These are phyloP conservation scores for Drosophila athabasca DNA, from an alignment of 1,140 invertebrate species.

Conservation along the genomic window DNA sequence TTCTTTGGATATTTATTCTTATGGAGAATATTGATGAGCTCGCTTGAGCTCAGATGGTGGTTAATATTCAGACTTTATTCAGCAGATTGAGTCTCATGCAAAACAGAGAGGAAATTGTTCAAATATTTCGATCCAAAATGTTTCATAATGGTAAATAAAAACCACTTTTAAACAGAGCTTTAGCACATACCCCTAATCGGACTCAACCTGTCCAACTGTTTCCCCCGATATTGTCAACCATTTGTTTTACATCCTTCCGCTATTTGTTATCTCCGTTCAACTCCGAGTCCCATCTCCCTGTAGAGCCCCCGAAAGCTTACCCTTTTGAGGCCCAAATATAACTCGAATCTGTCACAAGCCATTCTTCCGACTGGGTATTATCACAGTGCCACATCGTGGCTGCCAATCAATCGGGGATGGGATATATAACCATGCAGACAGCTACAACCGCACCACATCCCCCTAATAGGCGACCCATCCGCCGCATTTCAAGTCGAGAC, in stretches of 20 bases:
- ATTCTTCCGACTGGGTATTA: slow-evolving; percentile 20
- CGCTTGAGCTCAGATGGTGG: no score
- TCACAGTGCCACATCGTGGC: slow-evolving; percentile 17
- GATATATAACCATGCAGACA: slow-evolving; percentile 44
- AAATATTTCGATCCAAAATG: no score
- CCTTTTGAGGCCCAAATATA: slow-evolving; percentile 14
- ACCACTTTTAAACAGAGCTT: no score
- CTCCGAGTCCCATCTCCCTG: slow-evolving; percentile 13
- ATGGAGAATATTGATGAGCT: neutral
- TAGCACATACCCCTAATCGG: no score
- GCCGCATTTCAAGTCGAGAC: slow-evolving; percentile 29
- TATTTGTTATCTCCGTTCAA: slow-evolving; percentile 38
- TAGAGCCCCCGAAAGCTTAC: neutral
- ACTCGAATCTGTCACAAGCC: slow-evolving; percentile 46
- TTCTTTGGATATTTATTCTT: slow-evolving; percentile 17
- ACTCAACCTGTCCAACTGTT: neutral
- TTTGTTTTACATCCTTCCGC: slow-evolving; percentile 26
- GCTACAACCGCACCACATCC: slow-evolving; percentile 67
- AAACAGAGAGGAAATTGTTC: no score
- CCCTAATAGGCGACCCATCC: slow-evolving; percentile 63
- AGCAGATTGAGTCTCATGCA: no score
- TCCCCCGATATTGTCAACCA: slow-evolving; percentile 15
- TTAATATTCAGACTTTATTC: no score
- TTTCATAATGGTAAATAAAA: no score
- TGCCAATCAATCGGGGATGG: slow-evolving; percentile 50